Conservation (phyloP, 2,113 vertebrate species). For the Hypomesus transpacificus region DNA sequence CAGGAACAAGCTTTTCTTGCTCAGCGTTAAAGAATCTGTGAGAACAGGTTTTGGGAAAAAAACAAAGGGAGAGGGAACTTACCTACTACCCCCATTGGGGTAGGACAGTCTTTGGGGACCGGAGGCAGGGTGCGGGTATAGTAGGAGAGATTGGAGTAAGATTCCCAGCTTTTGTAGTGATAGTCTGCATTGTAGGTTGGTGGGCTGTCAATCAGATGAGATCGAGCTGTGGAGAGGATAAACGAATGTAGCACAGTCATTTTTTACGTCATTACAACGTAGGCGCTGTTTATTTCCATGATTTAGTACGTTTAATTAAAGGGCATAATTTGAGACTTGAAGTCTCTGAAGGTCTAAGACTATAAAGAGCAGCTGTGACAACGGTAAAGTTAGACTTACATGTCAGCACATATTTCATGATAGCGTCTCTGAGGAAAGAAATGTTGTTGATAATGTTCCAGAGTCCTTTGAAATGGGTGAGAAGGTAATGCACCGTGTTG, state of each 20-base stretch:
- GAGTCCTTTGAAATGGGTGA: conserved; percentile 87
- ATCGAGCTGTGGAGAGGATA: conserved; percentile 75
- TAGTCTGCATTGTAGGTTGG: conserved; percentile 90
- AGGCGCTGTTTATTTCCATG: neutral
- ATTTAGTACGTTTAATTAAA: neutral
- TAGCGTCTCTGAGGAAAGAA: conserved; percentile 79
- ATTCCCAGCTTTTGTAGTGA: conserved; percentile 92
- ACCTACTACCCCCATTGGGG: conserved; percentile 95
- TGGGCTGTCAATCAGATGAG: conserved; percentile 91
- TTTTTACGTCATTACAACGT: neutral
- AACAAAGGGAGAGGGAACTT: conserved; percentile 42
- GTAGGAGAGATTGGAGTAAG: conserved; percentile 91
- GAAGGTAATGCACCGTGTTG: conserved; percentile 88
- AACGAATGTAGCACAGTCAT: neutral
- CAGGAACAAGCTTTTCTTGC: conserved; percentile 3
- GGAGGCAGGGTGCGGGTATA: conserved; percentile 89
- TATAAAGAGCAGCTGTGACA: neutral
- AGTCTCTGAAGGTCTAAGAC: neutral
- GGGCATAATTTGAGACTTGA: neutral
- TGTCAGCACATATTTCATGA: conserved; percentile 93
- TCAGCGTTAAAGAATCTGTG: conserved; percentile 63
- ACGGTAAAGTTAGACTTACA: conserved; percentile 76
- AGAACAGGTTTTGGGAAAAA: conserved; percentile 71
- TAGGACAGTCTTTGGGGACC: conserved; percentile 86
- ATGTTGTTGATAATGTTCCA: conserved; percentile 95